Percentiles rank a stretch among this genome's conserved stretches.
Conservation (phyloP, 2,888 invertebrate genomes). For the Priocnemis perturbator region DNA sequence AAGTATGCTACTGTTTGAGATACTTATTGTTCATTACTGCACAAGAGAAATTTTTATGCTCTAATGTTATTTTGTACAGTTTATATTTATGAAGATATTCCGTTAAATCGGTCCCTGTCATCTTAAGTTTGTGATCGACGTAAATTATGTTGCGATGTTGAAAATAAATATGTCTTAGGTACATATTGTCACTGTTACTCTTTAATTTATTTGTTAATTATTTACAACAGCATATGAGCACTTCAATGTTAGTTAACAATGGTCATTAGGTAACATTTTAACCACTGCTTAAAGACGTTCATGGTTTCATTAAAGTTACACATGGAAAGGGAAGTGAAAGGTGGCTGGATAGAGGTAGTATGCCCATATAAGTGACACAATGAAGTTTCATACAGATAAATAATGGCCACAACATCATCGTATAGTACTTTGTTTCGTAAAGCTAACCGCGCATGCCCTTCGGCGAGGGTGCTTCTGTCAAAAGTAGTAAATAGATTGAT, state of each 20-base stretch:
- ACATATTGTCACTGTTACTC: too few species aligned
- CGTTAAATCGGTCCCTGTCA: too few species aligned
- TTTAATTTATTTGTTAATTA: too few species aligned
- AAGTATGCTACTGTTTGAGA: too few species aligned
- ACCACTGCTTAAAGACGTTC: slow-evolving; percentile 33
- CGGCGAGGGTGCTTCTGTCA: slow-evolving; percentile 59
- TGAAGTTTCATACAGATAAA: slow-evolving; percentile 58
- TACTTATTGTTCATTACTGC: too few species aligned
- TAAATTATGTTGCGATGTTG: too few species aligned
- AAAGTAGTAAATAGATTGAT: not conserved
- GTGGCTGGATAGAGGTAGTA: slow-evolving; percentile 18
- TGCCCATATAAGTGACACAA: slow-evolving; percentile 34
- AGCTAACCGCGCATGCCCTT: slow-evolving; percentile 63
- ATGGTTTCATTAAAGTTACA: slow-evolving; percentile 25
- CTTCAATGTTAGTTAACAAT: not conserved
- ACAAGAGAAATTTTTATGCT: too few species aligned
- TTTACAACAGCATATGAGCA: too few species aligned
- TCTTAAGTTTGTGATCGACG: too few species aligned
- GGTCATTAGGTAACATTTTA: slow-evolving; percentile 9
- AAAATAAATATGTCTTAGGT: too few species aligned
- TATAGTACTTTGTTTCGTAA: slow-evolving; percentile 54
- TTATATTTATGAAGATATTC: too few species aligned
- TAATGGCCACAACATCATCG: slow-evolving; percentile 63
- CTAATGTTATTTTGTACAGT: too few species aligned
- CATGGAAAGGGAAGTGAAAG: slow-evolving; percentile 3